phyloP scores from a whole-genome alignment of 2,113 vertebrate genomes.

The Cnemophilus loriae region DNA sequence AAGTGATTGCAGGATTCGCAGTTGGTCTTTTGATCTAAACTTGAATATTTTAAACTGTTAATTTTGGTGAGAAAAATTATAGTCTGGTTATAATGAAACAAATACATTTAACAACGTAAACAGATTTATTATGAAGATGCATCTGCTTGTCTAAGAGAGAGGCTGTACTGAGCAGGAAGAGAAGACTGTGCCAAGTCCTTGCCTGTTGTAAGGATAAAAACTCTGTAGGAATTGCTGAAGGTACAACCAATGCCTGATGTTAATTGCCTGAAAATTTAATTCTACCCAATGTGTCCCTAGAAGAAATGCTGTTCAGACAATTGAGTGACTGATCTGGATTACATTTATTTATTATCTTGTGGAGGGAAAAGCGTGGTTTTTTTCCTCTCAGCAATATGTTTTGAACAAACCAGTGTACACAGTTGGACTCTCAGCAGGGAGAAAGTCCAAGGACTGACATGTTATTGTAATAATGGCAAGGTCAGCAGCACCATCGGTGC shows the following conservation, averaged over 20 bases:
- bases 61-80: neutral
- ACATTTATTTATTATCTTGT: neutral
- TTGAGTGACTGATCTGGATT: neutral
- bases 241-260: neutral
- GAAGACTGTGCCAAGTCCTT: neutral
- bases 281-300: neutral
- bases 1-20: neutral
- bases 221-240: neutral
- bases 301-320: neutral
- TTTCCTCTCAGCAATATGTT: neutral
- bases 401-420: neutral
- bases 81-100: neutral
- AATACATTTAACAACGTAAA: rapidly evolving
- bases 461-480: neutral
- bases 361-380: neutral
- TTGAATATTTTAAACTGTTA: neutral
- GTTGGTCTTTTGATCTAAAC: neutral
- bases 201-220: neutral
- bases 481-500: neutral
- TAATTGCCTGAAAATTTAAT: neutral
- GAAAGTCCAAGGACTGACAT: neutral
- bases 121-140: neutral
- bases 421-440: slow-evolving; percentile 1
- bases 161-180: neutral
- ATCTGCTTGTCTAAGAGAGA: neutral